Evolutionary conservation across 2,888 invertebrate species (phyloP), one percentile per base, ranked within the genome.

Genomic region (Eupeodes luniger): DNA sequence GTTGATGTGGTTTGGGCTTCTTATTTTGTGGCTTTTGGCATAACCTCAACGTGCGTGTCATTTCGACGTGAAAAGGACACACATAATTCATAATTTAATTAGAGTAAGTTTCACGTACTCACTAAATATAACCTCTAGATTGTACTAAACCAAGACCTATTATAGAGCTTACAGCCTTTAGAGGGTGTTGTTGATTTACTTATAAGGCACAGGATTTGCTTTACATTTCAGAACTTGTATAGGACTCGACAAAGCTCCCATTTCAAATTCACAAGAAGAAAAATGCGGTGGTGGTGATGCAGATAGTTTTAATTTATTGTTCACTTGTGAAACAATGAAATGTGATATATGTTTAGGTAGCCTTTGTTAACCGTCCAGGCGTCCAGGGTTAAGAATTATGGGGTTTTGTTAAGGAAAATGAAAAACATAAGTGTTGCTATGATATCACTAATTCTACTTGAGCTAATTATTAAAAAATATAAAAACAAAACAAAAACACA

Each of bases 41-140:
- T 27, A 77, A 77, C 80, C 81, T 77, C 80, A 66, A 44, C 14
- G 76, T 88, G 88, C 88, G 88, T 88, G 88, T 88, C 88, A 81
- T 85, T 85, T 81, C 62, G 74, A 88, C 74, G 74, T 85, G 85
- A 88, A 88, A 88, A 88, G 84, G 80, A 88, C 88, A 81, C 88
- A 85, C 88, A 89, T 89, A 89, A 89, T 84, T 89, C 88, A 89
- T 89, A 89, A 89, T 89, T 89, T 89, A 89, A 89, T 89, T 89
- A 89, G 88, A 89, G 66, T 85, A 89, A 89, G 88, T 89, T 85
- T 81, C 86, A 89, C 81, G 81, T 88, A 88, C 80, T 70, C 64
- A 66, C 10, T 47, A 5, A 5, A 16, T n/a, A 11, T 27, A 12
- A 66, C 27, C 19, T 14, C 53, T 53, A 16, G n/a, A 16, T 19